Evolutionary conservation across 2,888 invertebrate genomes (phyloP).

Genomic region (Cyclophora punctaria): DNA sequence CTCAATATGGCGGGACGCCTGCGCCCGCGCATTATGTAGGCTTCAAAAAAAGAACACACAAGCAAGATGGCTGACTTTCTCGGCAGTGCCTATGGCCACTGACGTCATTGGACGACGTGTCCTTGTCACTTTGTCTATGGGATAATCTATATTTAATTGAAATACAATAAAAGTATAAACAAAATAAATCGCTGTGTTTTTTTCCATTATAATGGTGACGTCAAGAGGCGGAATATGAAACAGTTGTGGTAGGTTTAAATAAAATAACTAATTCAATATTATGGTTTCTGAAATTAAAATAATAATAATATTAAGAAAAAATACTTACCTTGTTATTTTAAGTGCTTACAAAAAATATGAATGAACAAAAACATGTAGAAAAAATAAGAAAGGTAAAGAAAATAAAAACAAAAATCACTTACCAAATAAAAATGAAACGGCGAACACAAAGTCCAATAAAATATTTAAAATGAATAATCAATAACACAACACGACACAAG

Average conservation of each 20-base stretch:
- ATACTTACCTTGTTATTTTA: no score
- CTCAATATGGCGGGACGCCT: constrained; percentile 40
- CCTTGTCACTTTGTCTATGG: constrained; percentile 58
- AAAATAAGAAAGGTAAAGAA: constrained; percentile 13
- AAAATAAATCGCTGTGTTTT: no score
- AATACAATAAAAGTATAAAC: constrained; percentile 3
- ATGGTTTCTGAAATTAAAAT: no score
- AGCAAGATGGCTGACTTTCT: constrained; percentile 72
- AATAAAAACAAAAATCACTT: constrained; percentile 44
- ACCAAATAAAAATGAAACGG: constrained; percentile 50
- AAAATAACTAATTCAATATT: no score
- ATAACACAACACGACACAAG: constrained; percentile 68
- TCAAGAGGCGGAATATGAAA: no score
- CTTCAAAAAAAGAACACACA: constrained; percentile 67
- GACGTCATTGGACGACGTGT: constrained; percentile 71
- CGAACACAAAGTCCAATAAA: constrained; percentile 61
- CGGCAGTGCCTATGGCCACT: constrained; percentile 65
- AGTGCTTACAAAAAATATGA: no score
- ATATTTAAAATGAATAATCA: constrained; percentile 40
- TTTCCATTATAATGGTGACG: no score
- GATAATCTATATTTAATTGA: constrained; percentile 12
- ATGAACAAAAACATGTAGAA: constrained; percentile 8
- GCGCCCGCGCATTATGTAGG: constrained; percentile 65
- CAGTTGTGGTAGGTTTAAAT: no score
- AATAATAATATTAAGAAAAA: no score